Evolutionary conservation across 2,888 invertebrate species (phyloP), one percentile per base, ranked within the genome.

Genomic region (Ommatoiulus sabulosus): DNA sequence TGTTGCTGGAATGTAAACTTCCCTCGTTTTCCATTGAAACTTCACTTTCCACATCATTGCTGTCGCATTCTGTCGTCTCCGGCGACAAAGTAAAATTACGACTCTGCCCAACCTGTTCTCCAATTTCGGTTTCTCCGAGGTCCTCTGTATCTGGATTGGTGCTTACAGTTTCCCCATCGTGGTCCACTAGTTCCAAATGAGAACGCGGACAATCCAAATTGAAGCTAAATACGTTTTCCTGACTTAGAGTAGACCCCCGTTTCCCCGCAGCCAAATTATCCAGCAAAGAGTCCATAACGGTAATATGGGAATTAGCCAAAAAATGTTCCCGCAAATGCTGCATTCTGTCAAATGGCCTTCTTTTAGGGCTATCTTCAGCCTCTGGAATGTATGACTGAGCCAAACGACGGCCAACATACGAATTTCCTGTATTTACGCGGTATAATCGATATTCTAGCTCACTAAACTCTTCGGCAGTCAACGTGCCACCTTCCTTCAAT

Each of bases 51-150:
- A 97, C 94, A 92, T 97, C 97, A 92, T 96, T 96, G 90, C 97
- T 97, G 93, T 97, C 97, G 92, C 97, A 97, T 93, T 98, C 98
- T 89, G 97, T 98, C 90, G 97, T 97, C 93, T 97, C 98, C 7
- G 97, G 97, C 80, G 97, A 97, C 89, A 97, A 94, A 44, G 97
- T 97, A 93, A 97, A 97, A 92, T 97, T 97, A 86, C 96, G 95
- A 91, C 96, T 96, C 92, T 95, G 95, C 85, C 95, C 95, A 87
- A 95, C 95, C 92, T 92, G 90, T 92, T 93, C 90, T 91, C 93
- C 90, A 43, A 89, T 92, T 90, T 92, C 92, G 10, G 92, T 92
- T 90, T 95, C 95, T n/a, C 95, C 95, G 87, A 95, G 93, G 92
- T 95, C 95, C 89, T 91, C 91, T 91, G 95, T 95, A 89, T 92